Base-by-base conservation (phyloP, 1,140 invertebrate species). In the Zaprionus ornatus region DNA sequence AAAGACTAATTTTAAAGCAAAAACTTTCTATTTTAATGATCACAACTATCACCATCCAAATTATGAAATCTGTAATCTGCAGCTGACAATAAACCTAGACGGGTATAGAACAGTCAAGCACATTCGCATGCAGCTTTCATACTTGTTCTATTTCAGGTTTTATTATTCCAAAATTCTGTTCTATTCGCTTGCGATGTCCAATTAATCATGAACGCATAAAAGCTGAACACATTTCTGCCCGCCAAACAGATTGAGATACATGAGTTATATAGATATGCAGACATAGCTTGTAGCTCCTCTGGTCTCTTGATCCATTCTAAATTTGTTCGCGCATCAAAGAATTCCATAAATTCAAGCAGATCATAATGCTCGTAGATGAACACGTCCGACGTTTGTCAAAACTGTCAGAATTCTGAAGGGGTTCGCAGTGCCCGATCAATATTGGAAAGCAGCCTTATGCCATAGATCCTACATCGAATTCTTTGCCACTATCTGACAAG, bases 181-280 rank as follows among this genome's bases (percentile, higher is more conserved):
- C 3, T 7, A 17, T 64, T 74, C 40, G 32, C 55, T 77, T 17
- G 23, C 74, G 55, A 52, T 77, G 50, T 77, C 19, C 62, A 80
- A 71, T 80, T 70, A 76, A 80, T 80, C 79, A 80, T 74, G 42
- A 68, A 80, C 62, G 80, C 60, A 74, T 81, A 77, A 81, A 74
- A 82, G 37, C 29, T 50, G 21, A 68, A 57, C 64, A 60, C 55
- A 65, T 37, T 9, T 56, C 29, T 32, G 29, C 29, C 29, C 10
- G 29, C 9, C 29, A 32, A 32, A 10, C 29, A 32, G 29, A 32
- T 32, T 13, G 59, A 48, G 42, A 59, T 67, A 12, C 10, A 64
- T 50, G 32, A 17, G 40, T n/a, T 45, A 45, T 23, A 21, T 45
- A 45, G 65, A 69, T 65, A 60, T 67, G 17, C 55, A 32, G 63